Percentiles rank a stretch among this genome's conserved stretches.
Conservation (phyloP, 2,888 invertebrate species). For the Agriopis aurantiaria region DNA sequence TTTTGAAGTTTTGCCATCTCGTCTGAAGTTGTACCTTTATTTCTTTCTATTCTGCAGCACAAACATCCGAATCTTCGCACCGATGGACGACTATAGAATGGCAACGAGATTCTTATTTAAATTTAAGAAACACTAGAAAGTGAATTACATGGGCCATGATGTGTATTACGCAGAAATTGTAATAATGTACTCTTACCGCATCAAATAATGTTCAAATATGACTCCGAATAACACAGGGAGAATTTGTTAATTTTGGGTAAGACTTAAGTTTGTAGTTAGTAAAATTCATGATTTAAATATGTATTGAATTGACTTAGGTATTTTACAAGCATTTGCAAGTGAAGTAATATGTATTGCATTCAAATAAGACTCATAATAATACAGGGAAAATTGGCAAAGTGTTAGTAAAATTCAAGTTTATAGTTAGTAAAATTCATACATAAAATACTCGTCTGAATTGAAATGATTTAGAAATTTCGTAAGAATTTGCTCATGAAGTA, state of each 20-base stretch:
- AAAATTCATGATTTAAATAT: neutral
- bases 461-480: neutral
- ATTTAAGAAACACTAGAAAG: constrained; percentile 68
- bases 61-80: constrained; percentile 51
- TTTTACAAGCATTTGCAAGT: constrained; percentile 21
- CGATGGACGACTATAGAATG: constrained; percentile 60
- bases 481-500: constrained; percentile 24
- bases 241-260: constrained; percentile 1
- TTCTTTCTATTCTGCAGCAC: constrained; percentile 31
- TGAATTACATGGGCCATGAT: constrained; percentile 56
- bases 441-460: neutral
- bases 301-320: neutral
- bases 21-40: constrained; percentile 15
- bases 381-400: neutral
- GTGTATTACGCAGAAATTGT: constrained; percentile 47
- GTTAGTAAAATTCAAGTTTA: neutral
- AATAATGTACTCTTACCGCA: constrained; percentile 34
- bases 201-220: neutral
- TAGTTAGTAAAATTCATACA: neutral
- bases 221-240: constrained; percentile 10
- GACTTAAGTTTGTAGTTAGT: neutral
- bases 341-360: no score
- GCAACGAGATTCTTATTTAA: constrained; percentile 69
- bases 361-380: neutral
- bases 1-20: no score